A percentile compares a stretch with the other conserved stretches of the same genome.
Conservation (phyloP, 2,797 vertebrate species). For the Mionectes olivaceus region DNA sequence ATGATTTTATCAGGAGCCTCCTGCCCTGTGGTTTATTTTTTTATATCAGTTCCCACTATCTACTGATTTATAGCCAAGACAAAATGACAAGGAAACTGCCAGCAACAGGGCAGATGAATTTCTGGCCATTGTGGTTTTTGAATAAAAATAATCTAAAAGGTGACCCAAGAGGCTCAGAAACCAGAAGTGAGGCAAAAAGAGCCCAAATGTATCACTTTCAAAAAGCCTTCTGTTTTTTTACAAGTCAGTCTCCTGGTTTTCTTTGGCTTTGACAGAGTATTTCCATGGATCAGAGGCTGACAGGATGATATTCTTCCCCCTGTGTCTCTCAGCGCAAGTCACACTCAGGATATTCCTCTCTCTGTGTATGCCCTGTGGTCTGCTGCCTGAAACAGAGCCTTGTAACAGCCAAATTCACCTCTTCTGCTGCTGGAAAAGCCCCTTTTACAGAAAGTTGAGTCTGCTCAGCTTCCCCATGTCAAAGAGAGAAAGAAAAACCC, state of each 20-base stretch:
- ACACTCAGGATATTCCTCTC: neutral
- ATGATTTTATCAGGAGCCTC: neutral
- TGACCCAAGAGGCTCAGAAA: neutral
- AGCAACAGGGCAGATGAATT: neutral
- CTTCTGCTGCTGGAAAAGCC: neutral
- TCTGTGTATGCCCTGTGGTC: fast-evolving
- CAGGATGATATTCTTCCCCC: neutral
- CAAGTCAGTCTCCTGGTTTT: neutral
- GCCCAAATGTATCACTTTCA: neutral
- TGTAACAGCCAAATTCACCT: neutral
- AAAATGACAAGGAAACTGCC: neutral
- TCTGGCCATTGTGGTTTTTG: neutral
- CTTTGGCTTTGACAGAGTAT: neutral
- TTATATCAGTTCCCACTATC: neutral
- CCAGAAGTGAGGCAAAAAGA: neutral
- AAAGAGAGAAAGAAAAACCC: fast-evolving
- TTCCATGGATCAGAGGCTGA: neutral
- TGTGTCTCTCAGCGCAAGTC: neutral
- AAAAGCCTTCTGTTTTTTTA: neutral
- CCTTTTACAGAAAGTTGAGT: neutral
- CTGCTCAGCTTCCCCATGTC: neutral
- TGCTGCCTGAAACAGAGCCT: neutral
- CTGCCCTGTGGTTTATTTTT: neutral
- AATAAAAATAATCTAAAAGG: neutral
- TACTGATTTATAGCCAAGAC: neutral